A percentile compares a stretch with the other conserved stretches of the same genome.
phyloP scores from a whole-genome alignment of 2,797 vertebrate genomes.

The Dryobates pubescens region DNA sequence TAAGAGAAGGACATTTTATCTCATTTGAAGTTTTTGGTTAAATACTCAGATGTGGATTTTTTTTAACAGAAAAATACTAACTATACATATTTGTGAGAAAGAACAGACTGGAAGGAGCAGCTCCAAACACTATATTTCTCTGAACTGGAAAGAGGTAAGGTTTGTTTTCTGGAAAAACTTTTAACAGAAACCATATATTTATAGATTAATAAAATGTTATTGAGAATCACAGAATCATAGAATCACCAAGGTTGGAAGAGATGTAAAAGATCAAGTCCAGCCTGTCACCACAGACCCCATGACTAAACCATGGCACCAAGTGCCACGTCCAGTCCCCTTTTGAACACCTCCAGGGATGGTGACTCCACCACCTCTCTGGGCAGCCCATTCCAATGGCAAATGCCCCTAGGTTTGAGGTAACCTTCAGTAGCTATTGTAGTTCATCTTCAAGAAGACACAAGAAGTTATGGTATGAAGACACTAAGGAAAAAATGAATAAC shows the following conservation, averaged over 20 bases:
- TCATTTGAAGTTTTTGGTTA: not conserved
- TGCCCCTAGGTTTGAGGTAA: not conserved
- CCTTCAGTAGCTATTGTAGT: not conserved
- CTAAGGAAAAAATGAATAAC: not conserved
- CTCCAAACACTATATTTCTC: slow-evolving; percentile 38
- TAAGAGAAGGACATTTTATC: not conserved
- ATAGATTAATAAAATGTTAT: not conserved
- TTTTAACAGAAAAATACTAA: slow-evolving; percentile 58
- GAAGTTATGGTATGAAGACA: not conserved
- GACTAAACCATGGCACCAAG: too few relatives aligned
- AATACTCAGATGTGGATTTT: not conserved
- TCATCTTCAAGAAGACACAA: not conserved
- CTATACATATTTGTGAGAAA: slow-evolving; percentile 61
- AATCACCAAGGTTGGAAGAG: too few relatives aligned
- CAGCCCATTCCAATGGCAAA: too few relatives aligned
- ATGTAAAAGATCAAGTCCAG: too few relatives aligned
- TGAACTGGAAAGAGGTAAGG: slow-evolving; percentile 72
- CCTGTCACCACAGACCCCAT: too few relatives aligned
- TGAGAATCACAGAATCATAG: not conserved
- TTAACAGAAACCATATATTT: not conserved
- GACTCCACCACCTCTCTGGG: too few relatives aligned
- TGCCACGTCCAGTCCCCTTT: too few relatives aligned
- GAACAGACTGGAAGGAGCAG: not conserved
- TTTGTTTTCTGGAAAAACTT: not conserved
- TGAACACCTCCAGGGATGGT: too few relatives aligned